A percentile compares a stretch with the other conserved stretches of the same genome.
Evolutionary conservation across 2,888 invertebrate genomes (phyloP).

Genomic region (Girardia tigrina): DNA sequence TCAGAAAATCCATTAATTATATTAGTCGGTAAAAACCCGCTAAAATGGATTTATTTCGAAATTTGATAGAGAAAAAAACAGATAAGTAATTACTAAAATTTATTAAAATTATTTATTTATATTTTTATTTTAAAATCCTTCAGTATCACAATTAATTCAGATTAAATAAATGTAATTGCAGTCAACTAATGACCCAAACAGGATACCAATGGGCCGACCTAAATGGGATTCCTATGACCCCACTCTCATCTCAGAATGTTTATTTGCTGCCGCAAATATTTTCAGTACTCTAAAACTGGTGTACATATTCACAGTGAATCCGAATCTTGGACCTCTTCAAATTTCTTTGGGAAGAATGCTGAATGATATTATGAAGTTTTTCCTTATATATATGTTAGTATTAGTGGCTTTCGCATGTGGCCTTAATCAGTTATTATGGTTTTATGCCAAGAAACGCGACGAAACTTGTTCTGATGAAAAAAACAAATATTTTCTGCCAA

Average conservation of each 20-base stretch:
- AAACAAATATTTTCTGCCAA: background rate
- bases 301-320: slow-evolving; percentile 79
- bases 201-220: slow-evolving; percentile 55
- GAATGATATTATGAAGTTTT: slow-evolving; percentile 74
- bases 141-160: background rate
- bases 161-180: no score
- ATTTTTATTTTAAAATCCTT: no score
- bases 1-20: no score
- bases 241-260: slow-evolving; percentile 63
- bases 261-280: slow-evolving; percentile 95
- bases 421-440: slow-evolving; percentile 77
- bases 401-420: slow-evolving; percentile 83
- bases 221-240: slow-evolving; percentile 98
- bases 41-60: no score
- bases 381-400: slow-evolving; percentile 64
- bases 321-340: slow-evolving; percentile 76
- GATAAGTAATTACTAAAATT: no score
- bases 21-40: no score
- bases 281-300: slow-evolving; percentile 77
- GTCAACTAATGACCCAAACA: slow-evolving; percentile 19
- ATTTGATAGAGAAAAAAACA: no score
- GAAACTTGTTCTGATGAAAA: slow-evolving; percentile 23
- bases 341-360: slow-evolving; percentile 63
- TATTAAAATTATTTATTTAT: no score
- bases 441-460: slow-evolving; percentile 51